These are phyloP conservation scores for Propithecus coquereli DNA, from an alignment of 2,113 vertebrate species.

Conservation along the genomic window DNA sequence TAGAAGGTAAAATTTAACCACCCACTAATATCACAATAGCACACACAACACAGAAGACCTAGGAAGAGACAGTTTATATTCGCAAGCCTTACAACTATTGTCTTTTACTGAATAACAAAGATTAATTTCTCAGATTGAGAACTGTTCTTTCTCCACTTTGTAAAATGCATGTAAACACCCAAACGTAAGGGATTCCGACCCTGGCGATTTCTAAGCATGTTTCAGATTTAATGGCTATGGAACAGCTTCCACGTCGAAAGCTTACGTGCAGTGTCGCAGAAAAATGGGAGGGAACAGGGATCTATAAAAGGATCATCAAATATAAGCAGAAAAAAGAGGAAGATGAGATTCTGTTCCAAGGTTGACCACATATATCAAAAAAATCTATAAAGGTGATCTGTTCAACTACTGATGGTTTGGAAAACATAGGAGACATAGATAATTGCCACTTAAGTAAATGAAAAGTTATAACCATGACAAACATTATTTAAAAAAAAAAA, in stretches of 20 bases:
- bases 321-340: background rate
- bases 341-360: background rate
- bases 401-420: background rate
- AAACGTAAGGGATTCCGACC: background rate
- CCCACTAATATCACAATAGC: background rate
- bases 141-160: background rate
- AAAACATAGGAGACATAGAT: background rate
- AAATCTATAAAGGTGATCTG: background rate
- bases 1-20: background rate
- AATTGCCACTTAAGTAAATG: background rate
- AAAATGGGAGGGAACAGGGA: background rate
- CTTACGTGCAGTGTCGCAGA: background rate
- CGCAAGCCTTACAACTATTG: background rate
- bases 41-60: constrained; percentile 20
- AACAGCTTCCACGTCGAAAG: background rate
- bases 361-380: background rate
- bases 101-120: constrained; percentile 10
- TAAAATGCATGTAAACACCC: background rate
- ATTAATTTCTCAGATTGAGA: constrained; percentile 22
- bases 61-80: constrained; percentile 4
- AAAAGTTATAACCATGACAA: background rate
- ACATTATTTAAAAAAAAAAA: too few species aligned
- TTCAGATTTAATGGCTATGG: background rate
- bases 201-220: background rate
- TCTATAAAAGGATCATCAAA: background rate